Evolutionary conservation across 2,888 invertebrate species (phyloP), one percentile per base, ranked within the genome.

Genomic region (Sylvicola cinctus): DNA sequence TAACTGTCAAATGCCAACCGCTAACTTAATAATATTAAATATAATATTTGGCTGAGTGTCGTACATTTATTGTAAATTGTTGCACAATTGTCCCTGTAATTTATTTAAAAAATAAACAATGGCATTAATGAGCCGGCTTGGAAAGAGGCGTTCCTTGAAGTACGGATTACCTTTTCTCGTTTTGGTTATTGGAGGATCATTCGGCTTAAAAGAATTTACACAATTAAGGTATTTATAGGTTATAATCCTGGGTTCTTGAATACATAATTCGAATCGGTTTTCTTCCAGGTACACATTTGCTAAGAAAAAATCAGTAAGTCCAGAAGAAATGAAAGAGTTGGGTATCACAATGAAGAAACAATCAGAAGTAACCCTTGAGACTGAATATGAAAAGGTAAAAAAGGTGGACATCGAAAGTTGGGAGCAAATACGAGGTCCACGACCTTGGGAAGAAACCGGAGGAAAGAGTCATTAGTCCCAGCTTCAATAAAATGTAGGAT

Each of bases 361-460:
- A 0, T 65, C 65, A 31, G 70, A 74, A 48, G 73, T 77, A 1
- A 76, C 80, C 1, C 50, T 85, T 41, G 84, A 85, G 55, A 56
- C 60, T 26, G 71, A 74, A 43, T 84, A 67, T 60, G 74, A 81
- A 43, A 75, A 76, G 55, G 62, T 81, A 3, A 64, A 78, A 51
- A 54, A 63, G 35, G 53, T 77, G 27, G 77, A 88, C 50, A 70
- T 81, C 43, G 75, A 84, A 41, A 67, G 74, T 44, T 90, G 88
- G 88, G 70, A 80, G 49, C 85, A 87, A 49, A 70, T 74, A 42
- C 62, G 88, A 44, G 84, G 84, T 0, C 79, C 85, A 4, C 62
- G 88, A 35, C 85, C 87, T 1, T 87, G 85, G 85, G 87, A 88
- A 48, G 25, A 25, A 11, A 25, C n/a, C n/a, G n/a, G n/a, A n/a